Evolutionary conservation across 2,888 invertebrate species (phyloP).

Genomic region (Copidosoma aretas): DNA sequence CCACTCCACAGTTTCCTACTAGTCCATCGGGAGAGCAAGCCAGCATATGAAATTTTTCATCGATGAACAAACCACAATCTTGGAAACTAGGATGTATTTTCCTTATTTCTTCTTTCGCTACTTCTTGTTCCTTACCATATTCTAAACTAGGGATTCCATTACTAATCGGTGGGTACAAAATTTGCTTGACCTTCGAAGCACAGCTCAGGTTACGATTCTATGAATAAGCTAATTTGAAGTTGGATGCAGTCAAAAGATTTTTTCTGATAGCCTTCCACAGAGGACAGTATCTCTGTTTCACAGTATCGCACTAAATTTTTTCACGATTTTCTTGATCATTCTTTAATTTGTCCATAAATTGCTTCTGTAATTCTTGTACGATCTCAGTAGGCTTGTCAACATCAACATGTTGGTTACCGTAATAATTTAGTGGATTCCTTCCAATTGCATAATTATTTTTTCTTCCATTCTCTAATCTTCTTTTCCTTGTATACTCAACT

Average conservation of each 20-base stretch:
- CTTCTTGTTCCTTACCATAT: conserved; percentile 34
- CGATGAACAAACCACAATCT: conserved; percentile 38
- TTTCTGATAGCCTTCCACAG: conserved; percentile 37
- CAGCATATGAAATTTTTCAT: conserved; percentile 26
- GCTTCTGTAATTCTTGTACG: background rate
- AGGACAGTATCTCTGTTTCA: conserved; percentile 23
- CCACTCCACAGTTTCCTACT: conserved; percentile 37
- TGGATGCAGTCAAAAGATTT: conserved; percentile 40
- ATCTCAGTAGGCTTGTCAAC: conserved; percentile 34
- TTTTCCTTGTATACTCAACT: too few relatives aligned
- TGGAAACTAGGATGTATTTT: conserved; percentile 16
- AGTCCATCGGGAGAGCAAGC: conserved; percentile 42
- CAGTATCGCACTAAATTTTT: conserved; percentile 35
- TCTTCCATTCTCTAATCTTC: too few relatives aligned
- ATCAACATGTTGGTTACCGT: background rate
- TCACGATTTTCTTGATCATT: conserved; percentile 9
- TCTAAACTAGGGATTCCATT: too few relatives aligned
- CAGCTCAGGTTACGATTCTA: conserved; percentile 30
- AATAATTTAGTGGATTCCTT: background rate
- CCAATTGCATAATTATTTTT: background rate
- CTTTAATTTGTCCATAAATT: background rate
- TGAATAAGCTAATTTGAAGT: too few relatives aligned
- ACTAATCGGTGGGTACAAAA: conserved; percentile 25
- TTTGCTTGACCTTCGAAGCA: conserved; percentile 36
- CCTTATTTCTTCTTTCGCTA: conserved; percentile 20